Evolutionary conservation across 2,888 invertebrate genomes (phyloP), one percentile per base, ranked within the genome.

Genomic region (Biston stratarius): DNA sequence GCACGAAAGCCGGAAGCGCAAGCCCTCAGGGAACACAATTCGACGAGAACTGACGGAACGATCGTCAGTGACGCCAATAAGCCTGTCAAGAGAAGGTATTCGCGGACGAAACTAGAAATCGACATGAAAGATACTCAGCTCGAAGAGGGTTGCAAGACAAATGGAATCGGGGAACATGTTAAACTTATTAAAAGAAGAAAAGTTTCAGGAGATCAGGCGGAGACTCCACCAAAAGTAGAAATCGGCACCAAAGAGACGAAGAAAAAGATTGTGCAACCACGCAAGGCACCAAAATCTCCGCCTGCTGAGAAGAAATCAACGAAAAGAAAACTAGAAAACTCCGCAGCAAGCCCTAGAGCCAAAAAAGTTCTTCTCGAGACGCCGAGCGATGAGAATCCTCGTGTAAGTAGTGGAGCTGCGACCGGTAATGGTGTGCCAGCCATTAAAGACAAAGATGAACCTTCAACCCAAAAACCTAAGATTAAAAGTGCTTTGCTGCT

Each of bases 171-270:
- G n/a, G 94, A 94, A 74, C 94, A 94, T 63, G 94, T 94, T 0
- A 94, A 94, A 70, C 81, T 94, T 52, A 91, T 94, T 64, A 95
- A 94, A 76, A 89, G 95, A 51, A 92, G 95, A 74, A 95, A 95
- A 77, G 88, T 95, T 33, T 91, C 93, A 0, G 85, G 89, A 36
- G 93, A 92, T 69, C 91, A 88, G 47, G 82, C 83, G 9, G 89
- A 88, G 66, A 66, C 82, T 36, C 74, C 75, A 61, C 82, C 38
- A 38, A 38, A 85, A 49, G 75, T 79, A 24, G 91, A 88, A 76
- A 88, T 86, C 8, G 71, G 86, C 44, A 82, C 84, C 11, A 90
- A 87, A 60, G 91, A 92, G 40, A 76, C 86, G 7, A 91, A 88
- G 77, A 89, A 88, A 74, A 92, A 88, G 75, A 70, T 79, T 12